Evolutionary conservation across 2,113 vertebrate genomes (phyloP), one percentile per base, ranked within the genome.

Genomic region (Mus spicilegus): DNA sequence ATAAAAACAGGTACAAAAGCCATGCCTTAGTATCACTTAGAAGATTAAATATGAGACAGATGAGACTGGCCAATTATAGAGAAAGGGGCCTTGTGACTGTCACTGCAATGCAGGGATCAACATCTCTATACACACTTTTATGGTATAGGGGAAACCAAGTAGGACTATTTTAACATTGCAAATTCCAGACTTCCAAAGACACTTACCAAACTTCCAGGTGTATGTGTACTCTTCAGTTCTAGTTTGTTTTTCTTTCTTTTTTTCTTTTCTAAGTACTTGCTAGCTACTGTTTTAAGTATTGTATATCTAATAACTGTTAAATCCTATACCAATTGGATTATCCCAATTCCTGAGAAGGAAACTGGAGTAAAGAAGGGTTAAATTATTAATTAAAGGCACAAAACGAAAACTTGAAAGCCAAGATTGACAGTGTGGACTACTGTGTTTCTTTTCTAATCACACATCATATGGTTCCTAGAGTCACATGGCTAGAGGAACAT

Each of bases 301-400:
- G n/a, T 56, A 42, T 2, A 19, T 77, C 3, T 63, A 30, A 26
- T 39, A 82, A 87, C 69, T 80, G 85, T 95, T 91, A 85, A 69
- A 26, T 46, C 56, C 42, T 72, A 72, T 11, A 89, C 63, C 14
- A 94, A 56, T 17, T 81, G 11, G 84, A 70, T 90, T 95, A 42
- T 7, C 24, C 51, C 36, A 78, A 77, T 91, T 97, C 80, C 72
- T 70, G 39, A 69, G n/a, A 28, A 89, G 46, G 16, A 91, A 94
- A 82, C 39, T 90, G 58, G 56, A 28, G 17, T 95, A 86, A 17
- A 89, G 24, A 93, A n/a, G 49, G 39, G 19, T 72, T 94, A 87
- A 87, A 78, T 78, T 89, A 69, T 67, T 84, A 91, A 8, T 19
- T 24, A 63, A 75, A 2, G 14, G 78, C 10, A 87, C 30, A 87